Evolutionary conservation across 1,140 invertebrate species (phyloP).

Genomic region (Nautilus pompilius): DNA sequence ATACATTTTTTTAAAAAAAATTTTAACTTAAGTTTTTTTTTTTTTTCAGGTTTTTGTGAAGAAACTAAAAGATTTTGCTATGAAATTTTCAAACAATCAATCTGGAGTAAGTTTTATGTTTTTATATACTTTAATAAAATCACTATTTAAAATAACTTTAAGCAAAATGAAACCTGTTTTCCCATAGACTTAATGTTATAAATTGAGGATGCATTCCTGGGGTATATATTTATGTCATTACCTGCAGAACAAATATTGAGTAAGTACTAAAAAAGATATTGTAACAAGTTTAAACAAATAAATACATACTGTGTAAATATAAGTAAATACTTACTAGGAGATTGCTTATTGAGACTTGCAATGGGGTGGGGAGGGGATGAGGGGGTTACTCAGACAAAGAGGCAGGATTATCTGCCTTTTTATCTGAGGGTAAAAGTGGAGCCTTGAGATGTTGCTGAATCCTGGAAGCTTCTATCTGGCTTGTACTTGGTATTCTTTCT

Average conservation of each 20-base stretch:
- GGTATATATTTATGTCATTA: neutral
- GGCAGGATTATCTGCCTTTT: too few relatives aligned
- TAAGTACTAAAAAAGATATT: too few relatives aligned
- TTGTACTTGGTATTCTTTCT: too few relatives aligned
- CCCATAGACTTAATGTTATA: neutral
- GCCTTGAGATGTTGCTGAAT: too few relatives aligned
- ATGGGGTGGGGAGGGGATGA: too few relatives aligned
- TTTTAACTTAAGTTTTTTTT: constrained; percentile 4
- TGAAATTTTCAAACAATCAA: constrained; percentile 66
- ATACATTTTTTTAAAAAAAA: neutral
- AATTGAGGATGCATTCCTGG: neutral
- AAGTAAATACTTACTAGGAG: too few relatives aligned
- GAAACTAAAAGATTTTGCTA: constrained; percentile 75
- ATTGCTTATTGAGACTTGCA: too few relatives aligned
- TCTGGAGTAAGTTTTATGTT: constrained; percentile 54
- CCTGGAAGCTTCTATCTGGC: too few relatives aligned
- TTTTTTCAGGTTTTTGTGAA: constrained; percentile 70
- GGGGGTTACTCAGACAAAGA: too few relatives aligned
- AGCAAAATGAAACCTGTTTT: neutral
- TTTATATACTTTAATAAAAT: constrained; percentile 14
- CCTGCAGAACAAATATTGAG: neutral
- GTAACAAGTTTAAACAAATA: too few relatives aligned
- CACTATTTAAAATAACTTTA: constrained; percentile 9
- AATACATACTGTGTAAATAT: too few relatives aligned
- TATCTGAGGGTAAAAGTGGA: too few relatives aligned